Base-by-base conservation (phyloP, 2,888 invertebrate genomes). In the Habrosyne pyritoides region DNA sequence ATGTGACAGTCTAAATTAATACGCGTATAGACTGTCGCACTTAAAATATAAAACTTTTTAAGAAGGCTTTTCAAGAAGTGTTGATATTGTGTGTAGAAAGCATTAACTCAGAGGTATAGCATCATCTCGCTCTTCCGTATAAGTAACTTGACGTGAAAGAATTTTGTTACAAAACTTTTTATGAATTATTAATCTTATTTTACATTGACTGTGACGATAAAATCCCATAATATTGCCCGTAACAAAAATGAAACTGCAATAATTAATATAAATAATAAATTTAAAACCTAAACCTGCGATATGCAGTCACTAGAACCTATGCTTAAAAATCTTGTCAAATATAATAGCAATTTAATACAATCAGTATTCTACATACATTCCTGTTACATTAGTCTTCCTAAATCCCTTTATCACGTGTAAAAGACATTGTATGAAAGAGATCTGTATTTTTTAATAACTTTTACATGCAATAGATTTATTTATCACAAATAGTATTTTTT, bases 331-430 rank as follows among this genome's bases (percentile, higher is more conserved):
- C 42, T 42, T 42, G 42, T 42, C 42, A 42, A 42, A 42, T 42
- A 12, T 53, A 42, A 47, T 49, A 47, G 51, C 53, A 56, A 59
- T 53, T 54, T 55, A 54, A 22, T 48, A 56, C 56, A 62, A 63
- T 55, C 54, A 48, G 56, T 55, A 52, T 48, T 55, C 48, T 54
- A 65, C 49, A 53, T 53, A 54, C 47, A 57, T 65, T 42, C 42
- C 42, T 71, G 74, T 69, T 64, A 75, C 60, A 56, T 30, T 62
- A 58, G 66, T 72, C 66, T 75, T 68, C 66, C 66, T 42, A 6
- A n/a, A 2, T 5, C 12, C 36, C 7, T 7, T 7, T 47, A 48
- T 47, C 53, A n/a, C 47, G 59, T 71, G 71, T 67, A 74, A 64
- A 68, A 71, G 50, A 63, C 53, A 52, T 53, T 56, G 67, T 71